These are phyloP conservation scores for Sciurus carolinensis DNA, from an alignment of 2,797 vertebrate genomes.

Conservation along the genomic window DNA sequence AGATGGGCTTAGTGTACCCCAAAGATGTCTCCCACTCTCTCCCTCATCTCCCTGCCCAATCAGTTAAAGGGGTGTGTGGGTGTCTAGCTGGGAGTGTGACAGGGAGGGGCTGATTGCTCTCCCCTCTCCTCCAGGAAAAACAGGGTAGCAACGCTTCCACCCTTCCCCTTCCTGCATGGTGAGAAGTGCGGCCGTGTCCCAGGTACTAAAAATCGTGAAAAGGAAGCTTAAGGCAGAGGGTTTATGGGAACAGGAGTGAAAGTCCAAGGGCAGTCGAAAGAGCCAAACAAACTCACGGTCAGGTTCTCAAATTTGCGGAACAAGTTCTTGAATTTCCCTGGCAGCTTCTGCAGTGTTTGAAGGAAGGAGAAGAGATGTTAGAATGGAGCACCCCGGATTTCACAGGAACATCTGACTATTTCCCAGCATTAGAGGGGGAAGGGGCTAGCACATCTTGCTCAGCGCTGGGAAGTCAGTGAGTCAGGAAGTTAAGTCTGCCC, in stretches of 20 bases:
- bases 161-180: not conserved
- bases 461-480: not conserved
- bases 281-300: slow-evolving; percentile 91
- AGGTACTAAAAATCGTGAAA: slow-evolving; percentile 20
- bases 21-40: not conserved
- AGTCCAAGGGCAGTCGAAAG: slow-evolving; percentile 7
- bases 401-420: not conserved
- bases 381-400: not conserved
- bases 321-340: slow-evolving; percentile 97
- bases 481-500: not conserved
- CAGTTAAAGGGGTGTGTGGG: not conserved
- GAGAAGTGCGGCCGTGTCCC: not conserved
- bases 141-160: not conserved
- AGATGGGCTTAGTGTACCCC: not conserved
- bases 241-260: not conserved
- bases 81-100: not conserved
- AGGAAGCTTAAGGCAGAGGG: not conserved
- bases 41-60: not conserved
- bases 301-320: slow-evolving; percentile 97
- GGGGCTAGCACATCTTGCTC: not conserved
- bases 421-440: not conserved
- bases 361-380: slow-evolving; percentile 65
- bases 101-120: too few relatives aligned
- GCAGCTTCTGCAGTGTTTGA: slow-evolving; percentile 92
- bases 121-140: not conserved